Evolutionary conservation across 2,888 invertebrate genomes (phyloP).

Genomic region (Gryllus longicercus): DNA sequence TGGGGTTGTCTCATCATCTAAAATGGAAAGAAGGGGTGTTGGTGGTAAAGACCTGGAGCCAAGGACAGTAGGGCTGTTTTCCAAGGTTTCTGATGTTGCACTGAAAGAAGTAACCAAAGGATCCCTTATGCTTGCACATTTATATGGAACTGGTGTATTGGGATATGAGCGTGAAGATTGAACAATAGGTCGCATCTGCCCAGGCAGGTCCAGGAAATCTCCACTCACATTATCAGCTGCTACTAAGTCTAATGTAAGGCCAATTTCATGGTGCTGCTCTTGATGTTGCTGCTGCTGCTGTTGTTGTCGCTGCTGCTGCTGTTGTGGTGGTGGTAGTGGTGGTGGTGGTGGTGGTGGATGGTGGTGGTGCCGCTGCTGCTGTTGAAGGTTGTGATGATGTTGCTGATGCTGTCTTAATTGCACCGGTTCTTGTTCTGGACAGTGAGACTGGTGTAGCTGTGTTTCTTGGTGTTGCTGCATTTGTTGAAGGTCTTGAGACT

Average conservation of each 20-base stretch:
- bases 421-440: neutral
- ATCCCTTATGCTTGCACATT: slow-evolving; percentile 25
- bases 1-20: slow-evolving; percentile 22
- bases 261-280: neutral
- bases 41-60: slow-evolving; percentile 72
- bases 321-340: neutral
- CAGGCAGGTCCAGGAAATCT: slow-evolving; percentile 36
- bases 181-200: slow-evolving; percentile 35
- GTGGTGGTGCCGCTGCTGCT: no score
- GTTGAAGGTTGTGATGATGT: no score
- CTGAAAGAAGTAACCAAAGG: slow-evolving; percentile 43
- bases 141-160: slow-evolving; percentile 44
- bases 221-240: slow-evolving; percentile 30
- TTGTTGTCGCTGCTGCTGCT: neutral
- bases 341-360: no score
- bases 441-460: neutral
- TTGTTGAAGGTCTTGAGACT: neutral
- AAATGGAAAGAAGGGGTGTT: slow-evolving; percentile 58
- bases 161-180: slow-evolving; percentile 47
- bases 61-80: slow-evolving; percentile 41
- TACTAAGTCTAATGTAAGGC: slow-evolving; percentile 41
- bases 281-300: slow-evolving; percentile 18
- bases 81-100: slow-evolving; percentile 42
- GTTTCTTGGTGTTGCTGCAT: neutral
- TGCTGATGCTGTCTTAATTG: neutral